These are phyloP conservation scores for Plagodis dolabraria DNA, from an alignment of 2,888 invertebrate species.

Conservation along the genomic window DNA sequence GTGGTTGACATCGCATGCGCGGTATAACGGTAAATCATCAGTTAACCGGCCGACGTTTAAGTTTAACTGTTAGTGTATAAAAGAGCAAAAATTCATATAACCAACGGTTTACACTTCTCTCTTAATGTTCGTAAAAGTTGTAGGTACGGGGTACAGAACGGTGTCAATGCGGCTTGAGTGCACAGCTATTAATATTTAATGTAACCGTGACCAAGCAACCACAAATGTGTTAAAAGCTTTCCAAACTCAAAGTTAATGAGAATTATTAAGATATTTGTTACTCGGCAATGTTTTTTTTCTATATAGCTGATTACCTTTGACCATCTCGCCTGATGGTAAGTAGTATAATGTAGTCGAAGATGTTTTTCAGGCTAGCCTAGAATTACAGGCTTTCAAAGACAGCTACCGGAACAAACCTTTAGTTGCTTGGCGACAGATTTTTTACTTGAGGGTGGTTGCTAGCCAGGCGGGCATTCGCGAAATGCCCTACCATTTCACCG, in stretches of 20 bases:
- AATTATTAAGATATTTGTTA: neutral
- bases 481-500: too few species aligned
- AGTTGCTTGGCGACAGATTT: too few species aligned
- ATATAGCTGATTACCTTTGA: too few species aligned
- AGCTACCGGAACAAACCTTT: too few species aligned
- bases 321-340: too few species aligned
- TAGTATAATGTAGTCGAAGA: too few species aligned
- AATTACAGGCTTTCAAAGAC: too few species aligned
- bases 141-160: slow-evolving; percentile 14
- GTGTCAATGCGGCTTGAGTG: slow-evolving; percentile 17
- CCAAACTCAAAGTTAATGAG: neutral
- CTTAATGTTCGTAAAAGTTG: slow-evolving; percentile 35
- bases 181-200: too few species aligned
- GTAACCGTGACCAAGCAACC: slow-evolving; percentile 12
- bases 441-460: too few species aligned
- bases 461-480: too few species aligned
- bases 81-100: slow-evolving; percentile 45
- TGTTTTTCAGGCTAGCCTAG: too few species aligned
- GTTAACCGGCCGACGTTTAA: slow-evolving; percentile 53
- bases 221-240: slow-evolving; percentile 20
- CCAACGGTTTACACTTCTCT: slow-evolving; percentile 32
- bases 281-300: too few species aligned
- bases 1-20: slow-evolving; percentile 72
- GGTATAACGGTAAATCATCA: slow-evolving; percentile 64
- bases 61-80: slow-evolving; percentile 58